These are phyloP conservation scores for Trypoxylus dichotomus DNA, from an alignment of 1,140 invertebrate genomes.

Conservation along the genomic window DNA sequence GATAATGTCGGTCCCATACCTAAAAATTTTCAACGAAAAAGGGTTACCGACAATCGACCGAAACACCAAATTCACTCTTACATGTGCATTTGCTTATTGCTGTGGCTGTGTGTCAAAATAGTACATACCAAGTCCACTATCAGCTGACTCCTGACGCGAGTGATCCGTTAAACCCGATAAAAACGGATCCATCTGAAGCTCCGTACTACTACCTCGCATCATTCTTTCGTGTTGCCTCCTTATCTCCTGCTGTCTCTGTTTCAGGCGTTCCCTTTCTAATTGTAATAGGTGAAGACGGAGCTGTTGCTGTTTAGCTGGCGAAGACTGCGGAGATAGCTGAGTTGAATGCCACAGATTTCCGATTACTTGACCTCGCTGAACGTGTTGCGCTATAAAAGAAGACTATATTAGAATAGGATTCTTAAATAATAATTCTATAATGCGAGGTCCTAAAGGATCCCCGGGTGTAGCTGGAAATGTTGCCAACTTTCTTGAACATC, in stretches of 20 bases:
- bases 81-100: constrained; percentile 29
- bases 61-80: constrained; percentile 16
- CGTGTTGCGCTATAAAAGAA: constrained; percentile 14
- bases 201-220: constrained; percentile 64
- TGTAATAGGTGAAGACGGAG: constrained; percentile 80
- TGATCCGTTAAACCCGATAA: constrained; percentile 80
- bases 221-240: constrained; percentile 77
- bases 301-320: constrained; percentile 76
- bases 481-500: too few species aligned
- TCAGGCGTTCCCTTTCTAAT: constrained; percentile 82
- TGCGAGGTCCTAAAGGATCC: too few species aligned
- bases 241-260: constrained; percentile 87
- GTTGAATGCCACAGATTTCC: constrained; percentile 58
- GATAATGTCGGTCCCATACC: constrained; percentile 69
- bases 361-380: constrained; percentile 49
- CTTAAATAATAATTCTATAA: too few species aligned
- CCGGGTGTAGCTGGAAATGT: too few species aligned
- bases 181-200: constrained; percentile 76
- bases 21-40: constrained; percentile 27
- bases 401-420: not conserved
- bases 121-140: constrained; percentile 79
- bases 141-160: constrained; percentile 88
- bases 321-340: constrained; percentile 49
- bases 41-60: not conserved
- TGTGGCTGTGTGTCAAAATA: constrained; percentile 31